Percentiles rank a stretch among this genome's conserved stretches.
These are phyloP conservation scores for Axea sp. DNA, from an alignment of 2,888 invertebrate species.

Conservation along the genomic window DNA sequence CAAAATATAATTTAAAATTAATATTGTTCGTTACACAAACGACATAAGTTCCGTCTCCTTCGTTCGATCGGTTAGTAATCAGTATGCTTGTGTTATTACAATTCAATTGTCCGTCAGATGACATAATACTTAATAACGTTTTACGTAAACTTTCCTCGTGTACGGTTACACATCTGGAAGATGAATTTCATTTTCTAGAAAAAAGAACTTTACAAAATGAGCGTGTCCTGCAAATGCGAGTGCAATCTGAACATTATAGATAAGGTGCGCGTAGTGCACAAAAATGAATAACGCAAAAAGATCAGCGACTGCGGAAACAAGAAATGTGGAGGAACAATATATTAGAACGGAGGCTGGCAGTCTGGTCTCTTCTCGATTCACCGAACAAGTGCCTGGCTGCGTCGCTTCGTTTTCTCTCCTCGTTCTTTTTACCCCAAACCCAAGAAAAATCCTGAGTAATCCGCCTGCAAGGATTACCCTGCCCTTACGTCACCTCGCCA, in stretches of 20 bases:
- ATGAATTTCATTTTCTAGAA: no score
- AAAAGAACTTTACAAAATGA: no score
- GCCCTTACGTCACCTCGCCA: slow-evolving; percentile 65
- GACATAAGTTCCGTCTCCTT: no score
- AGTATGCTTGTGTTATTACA: no score
- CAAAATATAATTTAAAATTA: no score
- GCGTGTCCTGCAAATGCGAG: slow-evolving; percentile 30
- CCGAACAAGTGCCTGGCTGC: slow-evolving; percentile 68
- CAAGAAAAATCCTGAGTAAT: slow-evolving; percentile 76
- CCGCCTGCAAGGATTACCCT: slow-evolving; percentile 76
- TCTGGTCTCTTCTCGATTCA: slow-evolving; percentile 65
- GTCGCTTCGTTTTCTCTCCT: slow-evolving; percentile 65
- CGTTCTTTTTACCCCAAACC: slow-evolving; percentile 67
- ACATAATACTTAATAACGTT: no score
- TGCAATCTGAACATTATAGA: slow-evolving; percentile 37
- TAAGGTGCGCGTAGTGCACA: slow-evolving; percentile 51
- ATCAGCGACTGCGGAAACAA: slow-evolving; percentile 57
- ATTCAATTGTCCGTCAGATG: no score
- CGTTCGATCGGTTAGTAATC: no score
- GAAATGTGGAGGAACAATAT: slow-evolving; percentile 71
- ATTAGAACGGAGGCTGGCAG: slow-evolving; percentile 70
- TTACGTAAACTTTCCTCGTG: no score
- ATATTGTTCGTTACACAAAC: no score
- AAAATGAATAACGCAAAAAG: slow-evolving; percentile 57
- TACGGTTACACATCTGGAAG: no score